These are phyloP conservation scores for Oophaga pumilio DNA, from an alignment of 2,113 vertebrate species.

Conservation along the genomic window DNA sequence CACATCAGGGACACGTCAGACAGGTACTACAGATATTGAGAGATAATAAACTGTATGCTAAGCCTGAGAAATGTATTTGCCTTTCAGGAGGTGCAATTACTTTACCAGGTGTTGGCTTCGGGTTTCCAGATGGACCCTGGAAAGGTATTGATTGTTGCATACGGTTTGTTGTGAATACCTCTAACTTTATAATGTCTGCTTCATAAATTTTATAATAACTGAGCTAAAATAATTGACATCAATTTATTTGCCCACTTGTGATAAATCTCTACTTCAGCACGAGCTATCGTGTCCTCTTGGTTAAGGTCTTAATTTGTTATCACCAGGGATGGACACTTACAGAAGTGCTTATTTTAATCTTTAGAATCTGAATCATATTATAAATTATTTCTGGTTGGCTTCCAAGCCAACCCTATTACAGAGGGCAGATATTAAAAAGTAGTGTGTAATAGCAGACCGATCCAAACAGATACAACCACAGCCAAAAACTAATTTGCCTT, in stretches of 20 bases:
- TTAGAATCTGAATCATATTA: constrained; percentile 30
- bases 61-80: too few relatives aligned
- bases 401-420: constrained; percentile 50
- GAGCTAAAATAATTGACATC: background rate
- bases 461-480: constrained; percentile 33
- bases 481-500: background rate
- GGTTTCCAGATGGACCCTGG: too few relatives aligned
- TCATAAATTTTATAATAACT: background rate
- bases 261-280: constrained; percentile 39
- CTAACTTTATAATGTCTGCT: too few relatives aligned
- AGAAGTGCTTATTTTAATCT: constrained; percentile 31
- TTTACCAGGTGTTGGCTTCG: too few relatives aligned
- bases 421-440: constrained; percentile 37
- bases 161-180: too few relatives aligned
- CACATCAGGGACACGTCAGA: too few relatives aligned
- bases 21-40: too few relatives aligned
- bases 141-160: too few relatives aligned
- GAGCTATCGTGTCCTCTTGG: background rate
- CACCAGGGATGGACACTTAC: background rate
- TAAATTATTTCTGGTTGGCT: constrained; percentile 35
- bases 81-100: too few relatives aligned
- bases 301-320: constrained; percentile 34
- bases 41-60: too few relatives aligned
- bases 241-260: background rate
- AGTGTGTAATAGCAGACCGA: constrained; percentile 17